Evolutionary conservation across 2,797 vertebrate species (phyloP).

Genomic region (Crocodylus rhombifer): DNA sequence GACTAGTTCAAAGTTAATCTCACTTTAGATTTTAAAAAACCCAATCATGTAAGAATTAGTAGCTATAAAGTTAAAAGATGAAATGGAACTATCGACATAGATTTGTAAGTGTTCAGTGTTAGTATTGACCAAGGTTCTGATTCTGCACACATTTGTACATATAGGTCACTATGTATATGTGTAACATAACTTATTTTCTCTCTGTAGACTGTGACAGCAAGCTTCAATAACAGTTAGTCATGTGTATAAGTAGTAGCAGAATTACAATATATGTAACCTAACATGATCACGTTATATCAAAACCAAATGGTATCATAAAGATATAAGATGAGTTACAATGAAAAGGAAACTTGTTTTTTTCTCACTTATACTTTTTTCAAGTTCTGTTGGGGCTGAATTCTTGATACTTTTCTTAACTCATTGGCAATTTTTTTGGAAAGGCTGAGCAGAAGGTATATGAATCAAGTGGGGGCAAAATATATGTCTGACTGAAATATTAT

Average conservation of each 20-base stretch:
- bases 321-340: not conserved
- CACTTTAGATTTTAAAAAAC: not conserved
- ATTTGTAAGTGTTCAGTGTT: not conserved
- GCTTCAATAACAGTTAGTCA: not conserved
- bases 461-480: not conserved
- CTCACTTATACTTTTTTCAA: not conserved
- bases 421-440: not conserved
- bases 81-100: not conserved
- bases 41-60: not conserved
- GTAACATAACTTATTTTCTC: not conserved
- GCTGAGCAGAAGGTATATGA: not conserved
- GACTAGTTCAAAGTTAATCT: not conserved
- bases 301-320: slow-evolving; percentile 24
- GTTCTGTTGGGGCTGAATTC: rapidly evolving
- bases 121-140: not conserved
- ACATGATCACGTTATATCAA: slow-evolving; percentile 29
- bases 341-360: not conserved
- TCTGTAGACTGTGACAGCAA: not conserved
- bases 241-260: rapidly evolving
- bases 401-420: not conserved
- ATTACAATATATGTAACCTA: slow-evolving; percentile 30
- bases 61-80: not conserved
- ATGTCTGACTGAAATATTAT: not conserved
- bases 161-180: not conserved
- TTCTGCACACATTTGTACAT: not conserved